Percentiles rank a stretch among this genome's conserved stretches.
phyloP scores from a whole-genome alignment of 1,140 invertebrate genomes.

The Danaus melanippus region DNA sequence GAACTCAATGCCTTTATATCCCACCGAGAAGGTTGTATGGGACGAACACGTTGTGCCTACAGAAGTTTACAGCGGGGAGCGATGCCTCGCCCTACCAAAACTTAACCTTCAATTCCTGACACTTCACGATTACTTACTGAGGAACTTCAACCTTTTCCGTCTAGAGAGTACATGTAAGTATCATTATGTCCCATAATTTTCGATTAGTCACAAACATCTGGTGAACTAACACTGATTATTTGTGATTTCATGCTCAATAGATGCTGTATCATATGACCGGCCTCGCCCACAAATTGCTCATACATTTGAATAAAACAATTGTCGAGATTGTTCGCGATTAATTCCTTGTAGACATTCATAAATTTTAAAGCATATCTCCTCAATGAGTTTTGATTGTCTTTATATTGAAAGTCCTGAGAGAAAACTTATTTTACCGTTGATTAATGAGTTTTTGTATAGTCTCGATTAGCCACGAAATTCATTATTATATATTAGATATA shows the following conservation, averaged over 20 bases:
- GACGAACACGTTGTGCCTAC: slow-evolving; percentile 99
- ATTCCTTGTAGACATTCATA: too few species aligned
- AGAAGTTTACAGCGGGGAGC: slow-evolving; percentile 97
- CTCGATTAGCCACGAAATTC: too few species aligned
- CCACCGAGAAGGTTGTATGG: slow-evolving; percentile 99
- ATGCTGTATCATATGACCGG: too few species aligned
- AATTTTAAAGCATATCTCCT: too few species aligned
- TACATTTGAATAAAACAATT: too few species aligned
- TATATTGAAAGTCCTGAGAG: too few species aligned
- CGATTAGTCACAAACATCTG: background rate
- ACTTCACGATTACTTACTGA: slow-evolving; percentile 96
- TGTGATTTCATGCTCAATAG: slow-evolving; percentile 15
- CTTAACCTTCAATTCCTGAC: slow-evolving; percentile 99
- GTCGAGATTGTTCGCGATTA: too few species aligned
- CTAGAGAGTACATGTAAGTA: slow-evolving; percentile 96
- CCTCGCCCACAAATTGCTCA: too few species aligned
- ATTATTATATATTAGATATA: too few species aligned
- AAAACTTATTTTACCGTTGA: too few species aligned
- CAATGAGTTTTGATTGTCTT: too few species aligned
- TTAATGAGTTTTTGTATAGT: too few species aligned
- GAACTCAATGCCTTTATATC: slow-evolving; percentile 99
- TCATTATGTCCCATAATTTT: slow-evolving; percentile 1
- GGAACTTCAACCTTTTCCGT: slow-evolving; percentile 98
- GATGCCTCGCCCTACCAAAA: slow-evolving; percentile 95
- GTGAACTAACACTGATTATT: slow-evolving; percentile 6